Base-by-base conservation (phyloP, 1,140 invertebrate species). In the Zaprionus ornatus region DNA sequence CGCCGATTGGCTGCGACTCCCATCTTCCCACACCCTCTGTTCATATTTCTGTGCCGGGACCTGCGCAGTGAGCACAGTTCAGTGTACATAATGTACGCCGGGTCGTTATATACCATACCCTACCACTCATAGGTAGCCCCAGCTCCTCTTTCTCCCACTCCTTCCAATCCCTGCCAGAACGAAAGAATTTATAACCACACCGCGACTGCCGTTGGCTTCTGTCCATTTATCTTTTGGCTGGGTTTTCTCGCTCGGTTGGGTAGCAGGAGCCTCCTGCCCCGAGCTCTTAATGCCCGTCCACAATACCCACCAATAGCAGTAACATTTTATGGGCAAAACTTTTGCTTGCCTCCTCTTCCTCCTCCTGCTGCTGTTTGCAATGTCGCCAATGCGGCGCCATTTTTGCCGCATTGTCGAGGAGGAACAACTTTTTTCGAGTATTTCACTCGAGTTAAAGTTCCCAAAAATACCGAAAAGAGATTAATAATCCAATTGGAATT, bases 271-370 rank as follows among this genome's bases (percentile, higher is more conserved):
- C 74, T 48, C 71, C 75, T 67, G 61, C 80, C 80, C 64, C 45
- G 19, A 21, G 45, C 45, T 4, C 45, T 66, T 54, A 23, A 61
- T 54, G 68, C 66, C 56, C 60, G 70, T 75, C 74, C 74, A 86
- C 82, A 87, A 86, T 88, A 78, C 82, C 76, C 80, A 84, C 83
- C 83, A 85, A 85, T 90, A 76, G 85, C 76, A 90, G 85, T 90
- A 74, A 82, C 79, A 90, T 90, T 90, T 90, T 85, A 90, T 90
- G 82, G 79, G 54, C 70, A 85, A 90, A 45, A 90, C 79, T 90
- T 90, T 80, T 76, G 66, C 52, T 55, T 63, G 23, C 48, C 52
- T 66, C 25, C 10, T 32, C 50, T 2, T 2, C 23, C 29, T 19
- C 4, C 40, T 25, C 7, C 19, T 13, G 10, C 21, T 23, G 27